Evolutionary conservation across 2,113 vertebrate species (phyloP), one percentile per base, ranked within the genome.

Genomic region (Poecile atricapillus): DNA sequence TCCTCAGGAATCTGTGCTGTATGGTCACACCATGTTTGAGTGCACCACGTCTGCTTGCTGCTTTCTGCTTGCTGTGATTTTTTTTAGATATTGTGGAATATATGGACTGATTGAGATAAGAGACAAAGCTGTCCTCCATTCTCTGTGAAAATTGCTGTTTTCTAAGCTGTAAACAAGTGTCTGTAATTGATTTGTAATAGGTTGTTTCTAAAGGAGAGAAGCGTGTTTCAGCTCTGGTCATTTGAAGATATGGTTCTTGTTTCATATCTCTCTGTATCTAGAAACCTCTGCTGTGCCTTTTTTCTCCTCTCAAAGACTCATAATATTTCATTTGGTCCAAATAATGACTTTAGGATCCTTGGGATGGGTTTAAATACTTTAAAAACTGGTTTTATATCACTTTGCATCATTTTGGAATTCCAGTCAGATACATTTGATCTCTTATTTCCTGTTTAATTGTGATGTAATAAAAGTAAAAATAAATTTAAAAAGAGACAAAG

Each of bases 11-110:
- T 33, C 5, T 39, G 4, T 0, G 2, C 15, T 56, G 9, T 25
- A 7, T 46, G 19, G 12, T 73, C 2, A 2, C 4, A 0, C 18
- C 64, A 9, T 52, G 15, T 75, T 87, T 88, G n/a, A 83, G 25
- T 47, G 24, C 21, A 67, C 10, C 2, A 4, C 0, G 0, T 30
- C 44, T 60, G 3, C 31, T 23, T 30, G 19, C 27, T 43, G 55
- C 30, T 46, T 70, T 68, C 44, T 79, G 4, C 18, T 23, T 68
- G 16, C 22, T 58, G 16, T 1, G 3, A 3, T 25, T 19, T 35
- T 84, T 39, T 69, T 53, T 13, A 46, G 17, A 10, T 53, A 49
- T 59, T 68, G 22, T 39, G 14, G 7, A 43, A 59, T 50, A 19
- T 33, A 33, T n/a, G 25, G 7, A 41, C 8, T 31, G 21, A n/a